These are phyloP conservation scores for Alexandromys fortis DNA, from an alignment of 2,113 vertebrate genomes.

Conservation along the genomic window DNA sequence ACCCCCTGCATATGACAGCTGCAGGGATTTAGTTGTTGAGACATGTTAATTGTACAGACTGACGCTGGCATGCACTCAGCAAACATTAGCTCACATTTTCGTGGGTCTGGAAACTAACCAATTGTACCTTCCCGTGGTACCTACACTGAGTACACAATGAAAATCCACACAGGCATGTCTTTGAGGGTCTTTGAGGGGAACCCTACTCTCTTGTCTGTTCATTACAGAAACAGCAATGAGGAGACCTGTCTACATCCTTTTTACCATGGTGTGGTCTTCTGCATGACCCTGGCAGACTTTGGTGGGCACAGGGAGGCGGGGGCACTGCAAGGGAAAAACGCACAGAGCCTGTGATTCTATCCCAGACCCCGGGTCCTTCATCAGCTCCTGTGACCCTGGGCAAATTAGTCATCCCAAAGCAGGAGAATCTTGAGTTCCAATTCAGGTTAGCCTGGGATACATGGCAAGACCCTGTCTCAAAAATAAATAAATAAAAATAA, in stretches of 20 bases:
- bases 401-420: not conserved
- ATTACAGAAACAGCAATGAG: not conserved
- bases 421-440: not conserved
- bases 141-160: accelerated
- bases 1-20: not conserved
- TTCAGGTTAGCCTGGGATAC: not conserved
- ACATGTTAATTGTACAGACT: accelerated
- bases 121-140: not conserved
- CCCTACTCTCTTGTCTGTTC: not conserved
- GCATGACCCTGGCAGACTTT: not conserved
- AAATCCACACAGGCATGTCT: not conserved
- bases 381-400: not conserved
- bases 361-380: not conserved
- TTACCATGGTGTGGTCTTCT: not conserved
- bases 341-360: not conserved
- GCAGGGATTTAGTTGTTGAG: not conserved
- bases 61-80: not conserved
- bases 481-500: not conserved
- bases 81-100: not conserved
- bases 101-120: not conserved
- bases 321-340: too few relatives aligned
- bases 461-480: not conserved
- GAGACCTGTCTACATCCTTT: not conserved
- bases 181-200: not conserved
- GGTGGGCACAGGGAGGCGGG: not conserved